phyloP scores from a whole-genome alignment of 2,888 invertebrate genomes.

The Tetramorium bicarinatum region DNA sequence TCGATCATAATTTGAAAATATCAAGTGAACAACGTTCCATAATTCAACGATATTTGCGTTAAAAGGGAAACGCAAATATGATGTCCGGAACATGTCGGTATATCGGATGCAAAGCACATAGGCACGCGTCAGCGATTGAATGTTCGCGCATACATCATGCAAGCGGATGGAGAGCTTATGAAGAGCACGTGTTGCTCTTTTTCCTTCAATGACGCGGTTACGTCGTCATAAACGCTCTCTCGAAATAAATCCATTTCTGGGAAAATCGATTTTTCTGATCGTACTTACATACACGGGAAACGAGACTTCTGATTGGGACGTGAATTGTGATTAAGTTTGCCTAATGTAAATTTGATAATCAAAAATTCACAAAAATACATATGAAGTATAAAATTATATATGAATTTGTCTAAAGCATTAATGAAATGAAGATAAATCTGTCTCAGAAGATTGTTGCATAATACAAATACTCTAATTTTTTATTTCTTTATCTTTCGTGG shows the following conservation, averaged over 20 bases:
- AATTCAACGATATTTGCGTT: background rate
- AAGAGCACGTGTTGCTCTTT: constrained; percentile 32
- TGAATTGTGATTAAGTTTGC: background rate
- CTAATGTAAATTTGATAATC: background rate
- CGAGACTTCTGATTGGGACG: background rate
- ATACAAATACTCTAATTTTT: background rate
- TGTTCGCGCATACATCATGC: constrained; percentile 15
- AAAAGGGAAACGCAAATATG: background rate
- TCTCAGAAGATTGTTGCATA: background rate
- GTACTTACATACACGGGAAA: background rate
- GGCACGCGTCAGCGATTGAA: constrained; percentile 29
- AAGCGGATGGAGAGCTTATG: constrained; percentile 9
- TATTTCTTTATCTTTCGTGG: background rate
- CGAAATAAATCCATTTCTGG: constrained; percentile 24
- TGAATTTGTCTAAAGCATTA: background rate
- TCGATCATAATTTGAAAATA: background rate
- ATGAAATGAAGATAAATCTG: background rate
- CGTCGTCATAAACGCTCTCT: background rate
- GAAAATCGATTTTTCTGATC: background rate
- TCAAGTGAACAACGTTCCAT: background rate
- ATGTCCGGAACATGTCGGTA: background rate
- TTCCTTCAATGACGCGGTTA: constrained; percentile 5
- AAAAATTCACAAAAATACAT: background rate
- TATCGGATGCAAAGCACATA: constrained; percentile 38
- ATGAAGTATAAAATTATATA: background rate